Evolutionary conservation across 2,113 vertebrate genomes (phyloP).

Genomic region (Amia ocellicauda): DNA sequence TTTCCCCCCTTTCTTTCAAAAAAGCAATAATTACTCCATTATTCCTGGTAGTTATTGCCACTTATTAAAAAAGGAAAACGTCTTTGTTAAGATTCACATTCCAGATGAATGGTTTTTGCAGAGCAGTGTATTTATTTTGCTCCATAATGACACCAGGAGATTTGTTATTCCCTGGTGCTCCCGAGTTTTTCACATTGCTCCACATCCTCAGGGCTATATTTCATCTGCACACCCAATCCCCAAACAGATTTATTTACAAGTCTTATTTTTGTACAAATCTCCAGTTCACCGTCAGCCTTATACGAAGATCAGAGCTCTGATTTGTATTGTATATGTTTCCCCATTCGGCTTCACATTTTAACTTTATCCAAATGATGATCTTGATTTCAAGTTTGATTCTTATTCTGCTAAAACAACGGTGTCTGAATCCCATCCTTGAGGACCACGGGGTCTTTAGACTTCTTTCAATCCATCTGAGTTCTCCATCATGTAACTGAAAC

Average conservation of each 20-base stretch:
- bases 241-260: constrained; percentile 77
- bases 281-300: constrained; percentile 19
- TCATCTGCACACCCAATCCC: constrained; percentile 68
- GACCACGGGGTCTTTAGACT: too few relatives aligned
- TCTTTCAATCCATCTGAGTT: too few relatives aligned
- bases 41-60: too few relatives aligned
- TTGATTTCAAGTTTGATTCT: too few relatives aligned
- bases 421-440: too few relatives aligned
- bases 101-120: constrained; percentile 70
- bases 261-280: constrained; percentile 51
- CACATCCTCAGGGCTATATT: constrained; percentile 72
- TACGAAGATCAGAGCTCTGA: constrained; percentile 8
- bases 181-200: constrained; percentile 75
- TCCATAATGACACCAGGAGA: constrained; percentile 62
- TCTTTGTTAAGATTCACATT: constrained; percentile 64
- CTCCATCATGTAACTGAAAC: too few relatives aligned
- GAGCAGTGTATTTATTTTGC: constrained; percentile 72
- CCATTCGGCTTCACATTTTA: background rate
- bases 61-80: constrained; percentile 34
- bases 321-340: background rate
- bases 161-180: constrained; percentile 73
- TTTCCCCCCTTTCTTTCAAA: too few relatives aligned
- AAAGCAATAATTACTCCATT: too few relatives aligned
- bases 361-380: too few relatives aligned
- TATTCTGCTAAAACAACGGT: too few relatives aligned